Evolutionary conservation across 2,113 vertebrate genomes (phyloP), one percentile per base, ranked within the genome.

Genomic region (Corynorhinus townsendii): DNA sequence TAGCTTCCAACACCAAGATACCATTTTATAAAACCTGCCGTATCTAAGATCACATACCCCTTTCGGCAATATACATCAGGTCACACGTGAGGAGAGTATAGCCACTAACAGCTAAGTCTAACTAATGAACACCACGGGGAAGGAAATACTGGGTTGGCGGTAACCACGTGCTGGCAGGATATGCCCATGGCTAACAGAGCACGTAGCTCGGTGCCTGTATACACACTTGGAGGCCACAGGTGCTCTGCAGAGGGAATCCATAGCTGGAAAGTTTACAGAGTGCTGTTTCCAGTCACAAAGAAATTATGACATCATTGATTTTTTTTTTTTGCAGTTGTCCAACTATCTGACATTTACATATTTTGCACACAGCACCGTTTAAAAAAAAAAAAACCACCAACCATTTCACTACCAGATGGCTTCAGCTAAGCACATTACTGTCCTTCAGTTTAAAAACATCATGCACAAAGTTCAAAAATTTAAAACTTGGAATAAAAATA

Each of bases 381-480:
- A 19, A 1, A 45, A 75, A 52, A 76, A 77, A 85, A 77, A 77
- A 85, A 80, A 47, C 52, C 62, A 68, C 24, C 62, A 45, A 40
- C 10, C 86, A 49, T 59, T 38, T 35, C 38, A 87, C 20, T 26
- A 69, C 15, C 72, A 83, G 69, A 72, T 20, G 16, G 33, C 69
- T 75, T 33, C 85, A 49, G 20, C 66, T 81, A 47, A 86, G 52
- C 3, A 76, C 22, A 24, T 66, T 12, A n/a, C 4, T 35, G 8
- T 82, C 40, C 56, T 81, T 64, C 35, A 47, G 12, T 66, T 86
- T 83, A 59, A 81, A 85, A 94, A 22, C 11, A n/a, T 59, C 26
- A 64, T n/a, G n/a, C 93, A 86, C 16, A 24, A 91, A 91, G 26
- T 68, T 94, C 75, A 69, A 30, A 94, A 87, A 77, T 86, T 40